Evolutionary conservation across 2,888 invertebrate species (phyloP).

Genomic region (Lasioglossum morio): DNA sequence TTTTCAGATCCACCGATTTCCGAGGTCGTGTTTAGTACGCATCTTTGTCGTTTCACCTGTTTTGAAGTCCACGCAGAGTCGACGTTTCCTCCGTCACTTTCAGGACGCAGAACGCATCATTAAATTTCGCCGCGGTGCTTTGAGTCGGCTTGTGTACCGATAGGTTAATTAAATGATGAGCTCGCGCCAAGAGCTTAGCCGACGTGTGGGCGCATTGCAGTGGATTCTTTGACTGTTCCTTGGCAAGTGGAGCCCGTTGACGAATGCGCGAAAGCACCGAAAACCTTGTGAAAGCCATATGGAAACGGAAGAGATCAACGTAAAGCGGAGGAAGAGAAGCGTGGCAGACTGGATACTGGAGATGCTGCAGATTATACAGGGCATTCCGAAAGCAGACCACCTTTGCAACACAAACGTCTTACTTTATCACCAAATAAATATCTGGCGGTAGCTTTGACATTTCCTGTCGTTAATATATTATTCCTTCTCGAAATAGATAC

Average conservation of each 20-base stretch:
- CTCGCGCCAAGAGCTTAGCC: constrained; percentile 66
- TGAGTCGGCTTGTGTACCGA: constrained; percentile 49
- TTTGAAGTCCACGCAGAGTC: neutral
- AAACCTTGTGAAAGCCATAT: constrained; percentile 28
- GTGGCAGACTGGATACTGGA: neutral
- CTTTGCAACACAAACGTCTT: neutral
- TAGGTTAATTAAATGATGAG: constrained; percentile 75
- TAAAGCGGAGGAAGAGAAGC: constrained; percentile 9
- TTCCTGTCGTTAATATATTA: neutral
- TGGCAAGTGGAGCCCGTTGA: constrained; percentile 66
- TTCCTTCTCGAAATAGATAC: neutral
- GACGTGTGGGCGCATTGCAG: constrained; percentile 71
- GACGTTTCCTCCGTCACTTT: neutral
- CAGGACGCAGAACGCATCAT: neutral
- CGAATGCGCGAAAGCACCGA: constrained; percentile 1
- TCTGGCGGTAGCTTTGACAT: neutral
- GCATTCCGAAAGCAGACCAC: neutral
- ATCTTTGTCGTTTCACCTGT: neutral
- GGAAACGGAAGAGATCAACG: constrained; percentile 28
- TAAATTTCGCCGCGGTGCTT: neutral
- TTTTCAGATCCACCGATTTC: neutral
- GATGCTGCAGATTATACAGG: neutral
- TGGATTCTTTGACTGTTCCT: constrained; percentile 67
- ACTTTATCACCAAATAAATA: neutral
- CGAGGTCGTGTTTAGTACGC: neutral